Evolutionary conservation across 2,113 vertebrate genomes (phyloP).

Genomic region (Pterophyllum scalare): DNA sequence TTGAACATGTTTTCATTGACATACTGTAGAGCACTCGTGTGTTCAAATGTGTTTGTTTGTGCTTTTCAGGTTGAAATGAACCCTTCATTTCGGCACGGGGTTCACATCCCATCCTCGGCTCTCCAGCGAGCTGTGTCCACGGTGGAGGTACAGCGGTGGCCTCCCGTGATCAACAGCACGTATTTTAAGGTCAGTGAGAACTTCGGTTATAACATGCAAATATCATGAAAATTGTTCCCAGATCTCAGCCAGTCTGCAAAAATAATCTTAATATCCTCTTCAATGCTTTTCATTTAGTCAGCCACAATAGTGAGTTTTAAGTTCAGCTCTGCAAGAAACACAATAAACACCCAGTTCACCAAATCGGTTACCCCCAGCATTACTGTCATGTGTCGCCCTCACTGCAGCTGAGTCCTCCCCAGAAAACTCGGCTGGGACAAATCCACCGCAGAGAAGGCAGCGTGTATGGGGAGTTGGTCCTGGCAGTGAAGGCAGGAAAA

Average conservation of each 20-base stretch:
- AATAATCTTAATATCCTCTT: too few relatives aligned
- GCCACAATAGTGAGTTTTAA: too few relatives aligned
- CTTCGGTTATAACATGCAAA: too few relatives aligned
- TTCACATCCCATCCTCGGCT: constrained; percentile 62
- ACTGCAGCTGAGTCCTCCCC: neutral
- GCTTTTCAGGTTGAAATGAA: constrained; percentile 8
- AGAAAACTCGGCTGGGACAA: fast-evolving
- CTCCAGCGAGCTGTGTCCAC: neutral
- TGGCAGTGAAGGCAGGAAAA: constrained; percentile 81
- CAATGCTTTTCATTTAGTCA: too few relatives aligned
- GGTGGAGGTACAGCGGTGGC: constrained; percentile 22
- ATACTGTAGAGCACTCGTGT: fast-evolving
- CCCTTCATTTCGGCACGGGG: fast-evolving
- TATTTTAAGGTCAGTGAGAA: constrained; percentile 61
- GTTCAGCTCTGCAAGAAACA: too few relatives aligned
- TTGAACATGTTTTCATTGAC: neutral
- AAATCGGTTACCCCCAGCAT: fast-evolving
- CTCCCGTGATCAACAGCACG: constrained; percentile 55
- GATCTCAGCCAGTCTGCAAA: too few relatives aligned
- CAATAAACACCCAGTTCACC: too few relatives aligned
- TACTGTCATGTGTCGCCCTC: neutral
- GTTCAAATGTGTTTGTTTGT: neutral
- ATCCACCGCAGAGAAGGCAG: neutral
- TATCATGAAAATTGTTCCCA: too few relatives aligned
- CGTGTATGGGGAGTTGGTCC: constrained; percentile 65